Evolutionary conservation across 1,140 invertebrate species (phyloP), one percentile per base, ranked within the genome.

Genomic region (Meloidogyne exigua): DNA sequence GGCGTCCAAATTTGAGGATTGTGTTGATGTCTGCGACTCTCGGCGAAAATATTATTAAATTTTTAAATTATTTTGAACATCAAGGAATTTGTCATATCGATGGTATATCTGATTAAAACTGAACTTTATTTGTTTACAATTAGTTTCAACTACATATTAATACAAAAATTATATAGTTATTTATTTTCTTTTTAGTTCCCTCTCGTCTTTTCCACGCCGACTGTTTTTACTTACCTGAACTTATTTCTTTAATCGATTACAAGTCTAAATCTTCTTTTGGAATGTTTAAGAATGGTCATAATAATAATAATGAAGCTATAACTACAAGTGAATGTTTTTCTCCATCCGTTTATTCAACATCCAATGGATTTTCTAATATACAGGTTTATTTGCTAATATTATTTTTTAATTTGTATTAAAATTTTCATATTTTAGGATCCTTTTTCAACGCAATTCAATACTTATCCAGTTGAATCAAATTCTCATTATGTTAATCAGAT

Each of bases 11-110:
- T 79, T 36, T 87, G 25, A 87, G 85, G 76, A 78, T 79, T 13
- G 90, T 98, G 67, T 89, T 98, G 0, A 98, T 98, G 95, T 96
- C 94, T n/a, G 95, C 95, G 9, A 93, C 94, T 2, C 91, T 95
- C 82, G 92, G 95, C 81, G 85, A 81, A 62, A 89, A 91, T 39
- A 90, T 93, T 32, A 89, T 91, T 26, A 91, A 93, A 42, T 94
- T 96, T 88, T 90, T 91, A 32, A 91, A 92, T 13, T 98, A 98
- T 88, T 98, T 98, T 88, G 91, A 92, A 81, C 90, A 91, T 69
- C 95, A 92, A 80, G 91, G 91, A 0, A 90, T 94, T 13, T 88
- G 95, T n/a, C 90, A 90, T 89, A 91, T 90, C 71, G 85, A 89
- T 78, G 82, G 83, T 68, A 87, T 88, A 64, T 83, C 89, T 79